A percentile compares a stretch with the other conserved stretches of the same genome.
Evolutionary conservation across 2,113 vertebrate genomes (phyloP).

Genomic region (Arothron firmamentum): DNA sequence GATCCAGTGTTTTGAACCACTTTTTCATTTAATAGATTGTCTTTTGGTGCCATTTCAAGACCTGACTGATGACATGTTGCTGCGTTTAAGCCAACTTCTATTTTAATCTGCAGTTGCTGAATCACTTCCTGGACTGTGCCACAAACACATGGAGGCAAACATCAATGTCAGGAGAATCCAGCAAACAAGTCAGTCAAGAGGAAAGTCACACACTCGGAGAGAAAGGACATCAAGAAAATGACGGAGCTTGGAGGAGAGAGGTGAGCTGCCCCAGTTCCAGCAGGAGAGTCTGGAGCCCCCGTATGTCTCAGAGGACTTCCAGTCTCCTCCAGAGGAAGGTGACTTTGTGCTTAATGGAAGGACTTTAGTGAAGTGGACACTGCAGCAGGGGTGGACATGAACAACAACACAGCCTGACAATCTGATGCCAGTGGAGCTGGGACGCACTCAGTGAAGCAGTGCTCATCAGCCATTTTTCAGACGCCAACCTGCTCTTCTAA

Average conservation of each 20-base stretch:
- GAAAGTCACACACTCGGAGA: constrained; percentile 49
- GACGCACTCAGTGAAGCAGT: not conserved
- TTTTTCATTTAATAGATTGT: too few species aligned
- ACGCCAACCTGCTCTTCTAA: not conserved
- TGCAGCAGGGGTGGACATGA: constrained; percentile 3
- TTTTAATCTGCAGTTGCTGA: constrained; percentile 1
- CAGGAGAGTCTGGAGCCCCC: constrained; percentile 40
- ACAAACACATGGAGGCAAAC: constrained; percentile 5
- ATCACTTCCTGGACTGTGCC: not conserved
- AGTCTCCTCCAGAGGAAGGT: constrained; percentile 61
- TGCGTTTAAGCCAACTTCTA: too few species aligned
- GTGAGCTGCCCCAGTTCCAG: constrained; percentile 64
- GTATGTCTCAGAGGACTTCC: constrained; percentile 49
- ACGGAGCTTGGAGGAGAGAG: constrained; percentile 58
- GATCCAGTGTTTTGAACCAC: not conserved
- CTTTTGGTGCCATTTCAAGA: too few species aligned
- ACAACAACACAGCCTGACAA: constrained; percentile 19
- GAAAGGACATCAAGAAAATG: constrained; percentile 48
- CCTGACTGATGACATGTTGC: too few species aligned
- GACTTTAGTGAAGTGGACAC: constrained; percentile 37
- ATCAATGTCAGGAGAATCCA: constrained; percentile 23
- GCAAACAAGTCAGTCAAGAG: constrained; percentile 50
- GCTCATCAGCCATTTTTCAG: not conserved
- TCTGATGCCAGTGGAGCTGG: not conserved
- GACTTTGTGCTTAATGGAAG: constrained; percentile 65